Base-by-base conservation (phyloP, 1,140 invertebrate species). In the Drosophila lacertosa region DNA sequence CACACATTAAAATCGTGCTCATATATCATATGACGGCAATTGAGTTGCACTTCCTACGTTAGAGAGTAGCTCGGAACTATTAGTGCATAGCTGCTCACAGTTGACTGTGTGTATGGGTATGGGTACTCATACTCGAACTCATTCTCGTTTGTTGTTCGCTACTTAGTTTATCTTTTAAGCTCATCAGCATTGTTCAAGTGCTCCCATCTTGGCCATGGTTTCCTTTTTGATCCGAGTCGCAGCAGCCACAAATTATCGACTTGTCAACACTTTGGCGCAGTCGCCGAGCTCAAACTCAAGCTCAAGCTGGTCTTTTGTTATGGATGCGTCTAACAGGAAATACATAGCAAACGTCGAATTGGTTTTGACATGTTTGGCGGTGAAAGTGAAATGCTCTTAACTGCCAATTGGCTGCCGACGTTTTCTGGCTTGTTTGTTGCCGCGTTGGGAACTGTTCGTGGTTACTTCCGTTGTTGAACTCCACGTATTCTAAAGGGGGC, bases 311-410 rank as follows among this genome's bases (percentile, higher is more conserved):
- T 16, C 24, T 71, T 57, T 54, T 62, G 53, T 71, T 84, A 75
- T 75, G 75, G 75, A 74, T 77, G 45, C 62, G 67, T 76, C 81
- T 68, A 86, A 88, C 81, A 86, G 81, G 81, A 86, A 86, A 86
- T 71, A 88, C 77, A 68, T 64, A 68, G 82, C 76, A 67, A 88
- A 74, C 74, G 64, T 86, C 54, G 62, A 88, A 86, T 86, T 77
- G 81, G 77, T 88, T 86, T 86, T 88, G 82, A 86, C 82, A 88
- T 82, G 82, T 86, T 88, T 88, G 83, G 71, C 83, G 82, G 82
- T 88, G 82, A 88, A 88, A 88, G 82, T 88, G 82, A 88, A 88
- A 88, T 88, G 75, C 82, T 78, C 55, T 59, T 24, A 22, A 39
- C 51, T 54, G 35, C 10, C 26, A 32, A 32, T 32, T 47, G 40